These are phyloP conservation scores for Mnemiopsis leidyi DNA, from an alignment of 37 sponge, comb jelly and placozoan species.

Conservation along the genomic window DNA sequence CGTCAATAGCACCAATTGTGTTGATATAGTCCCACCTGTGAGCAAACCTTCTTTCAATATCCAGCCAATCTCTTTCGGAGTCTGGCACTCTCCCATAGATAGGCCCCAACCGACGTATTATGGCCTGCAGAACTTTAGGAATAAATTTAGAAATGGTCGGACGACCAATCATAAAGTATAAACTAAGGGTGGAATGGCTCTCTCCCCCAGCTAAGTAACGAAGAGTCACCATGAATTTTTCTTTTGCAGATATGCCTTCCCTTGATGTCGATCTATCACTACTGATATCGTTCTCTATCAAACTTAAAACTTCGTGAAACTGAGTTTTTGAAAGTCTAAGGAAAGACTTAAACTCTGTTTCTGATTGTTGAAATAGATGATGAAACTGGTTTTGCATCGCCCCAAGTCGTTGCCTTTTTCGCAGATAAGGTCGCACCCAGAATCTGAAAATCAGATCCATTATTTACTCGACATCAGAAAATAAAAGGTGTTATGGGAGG, in stretches of 20 bases:
- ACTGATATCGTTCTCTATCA: conserved; percentile 1
- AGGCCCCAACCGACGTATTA: neutral
- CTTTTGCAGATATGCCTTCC: neutral
- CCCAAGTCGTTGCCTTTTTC: neutral
- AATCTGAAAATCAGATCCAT: conserved; percentile 16
- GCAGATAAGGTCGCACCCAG: conserved; percentile 13
- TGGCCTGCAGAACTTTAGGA: conserved; percentile 7
- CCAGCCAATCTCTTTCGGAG: conserved; percentile 59
- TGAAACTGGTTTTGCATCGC: conserved; percentile 30
- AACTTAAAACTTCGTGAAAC: neutral
- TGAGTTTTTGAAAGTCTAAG: neutral
- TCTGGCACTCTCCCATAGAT: neutral
- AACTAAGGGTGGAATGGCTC: neutral
- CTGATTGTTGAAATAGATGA: neutral
- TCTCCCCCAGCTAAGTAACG: conserved; percentile 23
- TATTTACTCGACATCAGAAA: no score
- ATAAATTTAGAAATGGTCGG: conserved; percentile 27
- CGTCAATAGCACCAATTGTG: conserved; percentile 71
- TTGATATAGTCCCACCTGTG: conserved; percentile 67
- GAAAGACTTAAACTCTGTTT: conserved; percentile 4
- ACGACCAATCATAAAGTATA: conserved; percentile 52
- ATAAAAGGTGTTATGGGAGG: no score
- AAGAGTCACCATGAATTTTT: conserved; percentile 3
- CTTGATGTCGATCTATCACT: neutral
- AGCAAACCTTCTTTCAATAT: conserved; percentile 43